Evolutionary conservation across 2,888 invertebrate species (phyloP), one percentile per base, ranked within the genome.

Genomic region (Orthosia gracilis): DNA sequence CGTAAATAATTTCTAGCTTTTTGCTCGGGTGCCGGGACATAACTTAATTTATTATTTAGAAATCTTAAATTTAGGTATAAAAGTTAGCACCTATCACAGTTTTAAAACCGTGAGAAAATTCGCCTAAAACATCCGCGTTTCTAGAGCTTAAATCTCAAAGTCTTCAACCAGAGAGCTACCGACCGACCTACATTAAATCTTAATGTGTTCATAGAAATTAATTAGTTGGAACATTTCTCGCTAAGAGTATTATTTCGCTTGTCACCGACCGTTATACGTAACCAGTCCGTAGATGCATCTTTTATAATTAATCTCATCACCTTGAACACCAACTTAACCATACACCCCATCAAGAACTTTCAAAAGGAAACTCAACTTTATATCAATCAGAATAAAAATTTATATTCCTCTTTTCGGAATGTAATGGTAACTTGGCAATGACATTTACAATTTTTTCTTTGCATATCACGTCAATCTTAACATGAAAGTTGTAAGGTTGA

Each of bases 251-350:
- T 89, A 89, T 88, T 89, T 88, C 89, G 87, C 87, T 88, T 90
- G 91, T 86, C 88, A 91, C 89, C 85, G 89, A 93, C 92, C 91
- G 92, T 92, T 92, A 94, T 85, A 76, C 80, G 77, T 85, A 88
- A 91, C 91, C 91, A 88, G 91, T 91, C 88, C 83, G 78, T 85
- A 93, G 94, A 94, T 94, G 90, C 94, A 96, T 96, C 95, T 92
- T 86, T 86, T 86, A 91, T 92, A 92, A 95, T 95, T 95, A 95
- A 95, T 96, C 94, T 93, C 88, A 85, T 85, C 88, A 90, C 92
- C 92, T 92, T 91, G 88, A 90, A 85, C 72, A 87, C 86, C 70
- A 85, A 80, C 61, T 71, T 83, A 83, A 73, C 69, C 31, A 58
- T 69, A 74, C 58, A 49, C 12, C 17, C 50, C 61, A 67, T 49